Conservation (phyloP, 2,797 vertebrate genomes). For the Oryzias sinensis region DNA sequence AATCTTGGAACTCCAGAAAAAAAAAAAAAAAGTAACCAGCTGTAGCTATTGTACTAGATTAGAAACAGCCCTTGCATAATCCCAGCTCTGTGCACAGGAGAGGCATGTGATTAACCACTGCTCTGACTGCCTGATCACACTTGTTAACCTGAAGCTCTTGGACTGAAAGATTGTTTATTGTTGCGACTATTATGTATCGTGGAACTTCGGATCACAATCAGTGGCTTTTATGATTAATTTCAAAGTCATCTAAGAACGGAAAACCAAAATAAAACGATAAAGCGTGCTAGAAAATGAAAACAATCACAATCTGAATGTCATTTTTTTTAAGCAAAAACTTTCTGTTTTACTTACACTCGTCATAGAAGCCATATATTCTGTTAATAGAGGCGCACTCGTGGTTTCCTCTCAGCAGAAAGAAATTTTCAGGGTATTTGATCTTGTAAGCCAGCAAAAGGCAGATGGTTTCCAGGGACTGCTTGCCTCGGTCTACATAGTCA, state of each 20-base stretch:
- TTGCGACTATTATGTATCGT: background rate
- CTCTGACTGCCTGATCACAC: constrained; percentile 34
- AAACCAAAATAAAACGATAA: background rate
- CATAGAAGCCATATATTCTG: constrained; percentile 86
- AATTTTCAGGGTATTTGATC: constrained; percentile 86
- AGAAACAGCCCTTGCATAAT: constrained; percentile 51
- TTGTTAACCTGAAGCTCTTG: constrained; percentile 22
- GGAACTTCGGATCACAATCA: background rate
- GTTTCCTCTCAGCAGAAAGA: constrained; percentile 84
- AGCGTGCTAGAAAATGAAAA: background rate
- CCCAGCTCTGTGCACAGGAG: constrained; percentile 30
- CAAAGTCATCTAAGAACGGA: background rate
- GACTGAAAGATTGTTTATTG: constrained; percentile 5
- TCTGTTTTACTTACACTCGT: constrained; percentile 79
- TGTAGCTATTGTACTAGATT: constrained; percentile 30
- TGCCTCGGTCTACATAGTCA: constrained; percentile 85
- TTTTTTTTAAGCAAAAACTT: background rate
- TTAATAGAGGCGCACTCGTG: constrained; percentile 86
- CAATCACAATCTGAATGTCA: background rate
- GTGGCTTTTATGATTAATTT: background rate
- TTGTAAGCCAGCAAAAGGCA: constrained; percentile 84
- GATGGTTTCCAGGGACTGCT: constrained; percentile 84
- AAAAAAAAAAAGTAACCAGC: constrained; percentile 1
- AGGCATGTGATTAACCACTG: constrained; percentile 47
- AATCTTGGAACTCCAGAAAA: constrained; percentile 40